Evolutionary conservation across 2,113 vertebrate species (phyloP).

Genomic region (Zapus hudsonius): DNA sequence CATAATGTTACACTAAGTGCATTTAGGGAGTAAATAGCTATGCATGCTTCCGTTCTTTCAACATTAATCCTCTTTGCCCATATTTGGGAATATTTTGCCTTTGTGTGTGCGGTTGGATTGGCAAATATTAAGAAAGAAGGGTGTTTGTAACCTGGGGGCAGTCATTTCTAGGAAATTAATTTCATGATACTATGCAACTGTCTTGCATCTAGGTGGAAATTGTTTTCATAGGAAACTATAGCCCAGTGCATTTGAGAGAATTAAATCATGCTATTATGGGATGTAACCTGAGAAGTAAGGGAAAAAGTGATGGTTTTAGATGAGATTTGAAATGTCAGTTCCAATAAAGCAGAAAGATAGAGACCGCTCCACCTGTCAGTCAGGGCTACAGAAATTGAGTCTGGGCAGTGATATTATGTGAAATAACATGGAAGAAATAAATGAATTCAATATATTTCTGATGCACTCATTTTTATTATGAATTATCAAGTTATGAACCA

Average conservation of each 20-base stretch:
- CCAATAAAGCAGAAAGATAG: slow-evolving; percentile 34
- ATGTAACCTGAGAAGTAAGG: slow-evolving; percentile 12
- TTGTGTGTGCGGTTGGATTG: background rate
- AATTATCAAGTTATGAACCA: slow-evolving; percentile 13
- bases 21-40: background rate
- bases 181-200: slow-evolving; percentile 18
- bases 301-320: slow-evolving; percentile 43
- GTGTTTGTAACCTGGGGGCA: slow-evolving; percentile 11
- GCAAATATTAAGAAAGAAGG: background rate
- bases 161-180: slow-evolving; percentile 64
- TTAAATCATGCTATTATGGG: slow-evolving; percentile 64
- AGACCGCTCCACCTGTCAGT: slow-evolving; percentile 7
- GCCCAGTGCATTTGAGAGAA: slow-evolving; percentile 7
- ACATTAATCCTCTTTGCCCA: background rate
- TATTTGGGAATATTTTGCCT: background rate
- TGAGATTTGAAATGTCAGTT: slow-evolving; percentile 64
- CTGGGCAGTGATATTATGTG: background rate
- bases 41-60: background rate
- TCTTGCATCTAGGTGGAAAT: background rate
- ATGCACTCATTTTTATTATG: slow-evolving; percentile 35
- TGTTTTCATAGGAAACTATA: slow-evolving; percentile 36
- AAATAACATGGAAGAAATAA: slow-evolving; percentile 2
- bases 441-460: background rate
- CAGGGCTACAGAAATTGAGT: background rate
- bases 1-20: background rate